Conservation (phyloP, 2,113 vertebrate species). For the Columba livia region DNA sequence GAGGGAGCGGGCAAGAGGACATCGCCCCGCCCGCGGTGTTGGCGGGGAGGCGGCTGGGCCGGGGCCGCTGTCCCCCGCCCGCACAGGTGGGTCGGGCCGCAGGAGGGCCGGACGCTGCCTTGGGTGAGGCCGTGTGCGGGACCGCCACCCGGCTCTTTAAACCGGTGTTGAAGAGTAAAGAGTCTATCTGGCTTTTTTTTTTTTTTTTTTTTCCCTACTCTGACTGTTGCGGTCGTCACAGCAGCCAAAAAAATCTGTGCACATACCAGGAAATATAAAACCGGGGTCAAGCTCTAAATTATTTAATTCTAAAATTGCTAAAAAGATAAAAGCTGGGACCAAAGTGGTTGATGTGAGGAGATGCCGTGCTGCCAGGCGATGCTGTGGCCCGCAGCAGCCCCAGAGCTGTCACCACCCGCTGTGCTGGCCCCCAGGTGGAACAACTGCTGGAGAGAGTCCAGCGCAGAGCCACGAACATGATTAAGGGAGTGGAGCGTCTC, state of each 20-base stretch:
- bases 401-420: background rate
- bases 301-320: background rate
- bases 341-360: background rate
- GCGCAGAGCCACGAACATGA: too few relatives aligned
- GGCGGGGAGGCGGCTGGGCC: background rate
- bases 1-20: background rate
- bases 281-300: background rate
- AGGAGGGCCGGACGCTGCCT: too few relatives aligned
- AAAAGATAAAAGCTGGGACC: background rate
- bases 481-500: too few relatives aligned
- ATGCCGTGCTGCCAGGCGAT: fast-evolving
- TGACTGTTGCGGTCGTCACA: background rate
- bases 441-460: too few relatives aligned
- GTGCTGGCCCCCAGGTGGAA: too few relatives aligned
- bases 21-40: background rate
- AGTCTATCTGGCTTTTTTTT: fast-evolving
- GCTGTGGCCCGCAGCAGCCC: background rate
- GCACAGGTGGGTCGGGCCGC: too few relatives aligned
- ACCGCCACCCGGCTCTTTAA: too few relatives aligned
- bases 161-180: background rate
- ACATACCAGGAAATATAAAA: fast-evolving
- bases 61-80: too few relatives aligned
- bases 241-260: background rate
- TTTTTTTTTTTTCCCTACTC: fast-evolving
- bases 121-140: too few relatives aligned